Evolutionary conservation across 2,113 vertebrate species (phyloP).

Genomic region (Hemichromis elongatus): DNA sequence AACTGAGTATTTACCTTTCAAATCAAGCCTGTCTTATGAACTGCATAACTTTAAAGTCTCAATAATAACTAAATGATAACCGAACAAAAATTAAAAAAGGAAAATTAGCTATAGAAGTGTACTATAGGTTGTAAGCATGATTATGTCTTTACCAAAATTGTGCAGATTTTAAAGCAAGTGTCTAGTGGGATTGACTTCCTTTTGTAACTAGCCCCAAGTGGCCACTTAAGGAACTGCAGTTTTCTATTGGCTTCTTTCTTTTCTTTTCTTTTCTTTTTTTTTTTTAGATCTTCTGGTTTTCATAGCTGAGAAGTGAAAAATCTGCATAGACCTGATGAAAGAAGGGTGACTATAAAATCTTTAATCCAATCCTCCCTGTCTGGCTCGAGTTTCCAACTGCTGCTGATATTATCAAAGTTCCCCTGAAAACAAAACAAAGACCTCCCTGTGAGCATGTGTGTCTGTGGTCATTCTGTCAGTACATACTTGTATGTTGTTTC

Average conservation of each 20-base stretch:
- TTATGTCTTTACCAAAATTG: neutral
- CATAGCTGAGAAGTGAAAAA: neutral
- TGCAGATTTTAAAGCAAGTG: neutral
- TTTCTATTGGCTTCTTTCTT: neutral
- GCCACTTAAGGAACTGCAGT: neutral
- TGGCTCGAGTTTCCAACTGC: neutral
- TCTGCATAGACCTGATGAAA: neutral
- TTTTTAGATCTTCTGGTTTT: neutral
- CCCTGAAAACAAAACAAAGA: neutral
- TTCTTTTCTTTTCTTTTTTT: neutral
- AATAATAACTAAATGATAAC: neutral
- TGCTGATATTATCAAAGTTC: constrained; percentile 1
- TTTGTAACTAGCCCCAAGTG: neutral
- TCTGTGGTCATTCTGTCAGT: neutral
- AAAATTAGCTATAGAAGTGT: neutral
- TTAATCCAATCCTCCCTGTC: neutral
- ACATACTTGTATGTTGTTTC: neutral
- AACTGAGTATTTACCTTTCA: neutral
- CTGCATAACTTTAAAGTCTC: neutral
- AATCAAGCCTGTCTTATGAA: neutral
- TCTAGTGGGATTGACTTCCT: neutral
- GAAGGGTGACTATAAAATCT: neutral
- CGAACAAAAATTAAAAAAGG: neutral
- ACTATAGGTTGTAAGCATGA: neutral
- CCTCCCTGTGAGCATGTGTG: neutral